Percentiles rank a stretch among this genome's conserved stretches.
phyloP scores from a whole-genome alignment of 1,140 invertebrate species.

The Temnothorax longispinosus region DNA sequence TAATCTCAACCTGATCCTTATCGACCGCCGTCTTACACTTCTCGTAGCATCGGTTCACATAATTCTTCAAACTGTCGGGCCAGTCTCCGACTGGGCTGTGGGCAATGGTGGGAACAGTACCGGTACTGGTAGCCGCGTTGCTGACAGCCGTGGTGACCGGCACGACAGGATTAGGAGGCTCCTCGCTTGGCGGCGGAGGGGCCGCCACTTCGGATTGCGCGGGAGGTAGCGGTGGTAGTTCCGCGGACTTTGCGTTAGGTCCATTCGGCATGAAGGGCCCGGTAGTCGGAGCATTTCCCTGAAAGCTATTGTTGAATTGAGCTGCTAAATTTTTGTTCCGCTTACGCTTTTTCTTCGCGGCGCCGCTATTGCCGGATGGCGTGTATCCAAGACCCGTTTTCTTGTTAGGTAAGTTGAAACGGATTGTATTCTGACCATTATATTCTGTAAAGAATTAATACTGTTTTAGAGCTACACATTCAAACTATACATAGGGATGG shows the following conservation, averaged over 20 bases:
- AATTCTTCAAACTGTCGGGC: constrained; percentile 92
- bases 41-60: constrained; percentile 96
- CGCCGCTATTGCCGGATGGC: constrained; percentile 86
- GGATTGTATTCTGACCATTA: constrained; percentile 83
- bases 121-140: constrained; percentile 48
- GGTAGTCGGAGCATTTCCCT: constrained; percentile 78
- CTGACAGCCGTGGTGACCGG: constrained; percentile 50
- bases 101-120: constrained; percentile 75
- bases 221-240: constrained; percentile 87
- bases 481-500: not conserved
- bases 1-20: constrained; percentile 97
- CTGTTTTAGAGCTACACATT: not conserved
- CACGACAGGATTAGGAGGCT: constrained; percentile 67
- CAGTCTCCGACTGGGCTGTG: constrained; percentile 87
- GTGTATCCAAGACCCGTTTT: constrained; percentile 85
- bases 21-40: constrained; percentile 95
- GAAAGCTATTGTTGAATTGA: constrained; percentile 86
- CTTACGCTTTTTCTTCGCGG: constrained; percentile 91
- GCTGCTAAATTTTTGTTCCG: constrained; percentile 88
- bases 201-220: constrained; percentile 82
- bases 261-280: constrained; percentile 69
- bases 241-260: constrained; percentile 73
- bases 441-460: constrained; percentile 73
- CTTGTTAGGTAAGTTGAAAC: constrained; percentile 88
- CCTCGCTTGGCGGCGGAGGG: constrained; percentile 78